Evolutionary conservation across 2,113 vertebrate genomes (phyloP).

Genomic region (Apistogramma diplotaenia): DNA sequence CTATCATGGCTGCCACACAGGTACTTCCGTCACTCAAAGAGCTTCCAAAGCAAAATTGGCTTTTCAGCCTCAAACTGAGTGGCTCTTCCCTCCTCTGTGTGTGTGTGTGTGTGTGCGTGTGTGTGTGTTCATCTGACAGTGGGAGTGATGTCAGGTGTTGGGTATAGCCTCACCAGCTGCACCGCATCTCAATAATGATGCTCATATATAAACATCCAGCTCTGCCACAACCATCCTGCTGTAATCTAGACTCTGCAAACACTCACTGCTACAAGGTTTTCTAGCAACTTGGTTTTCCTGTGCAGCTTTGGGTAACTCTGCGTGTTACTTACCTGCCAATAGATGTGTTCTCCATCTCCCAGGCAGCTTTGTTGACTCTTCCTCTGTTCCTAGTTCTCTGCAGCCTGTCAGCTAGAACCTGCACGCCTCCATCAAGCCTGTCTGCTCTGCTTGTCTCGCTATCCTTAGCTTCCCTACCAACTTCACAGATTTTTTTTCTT

Average conservation of each 20-base stretch:
- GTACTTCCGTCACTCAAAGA: neutral
- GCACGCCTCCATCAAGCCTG: neutral
- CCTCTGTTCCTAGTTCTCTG: neutral
- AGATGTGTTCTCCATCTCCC: neutral
- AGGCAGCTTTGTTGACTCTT: neutral
- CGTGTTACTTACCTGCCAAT: neutral
- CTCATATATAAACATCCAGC: neutral
- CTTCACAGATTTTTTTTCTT: neutral
- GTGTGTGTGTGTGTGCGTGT: neutral
- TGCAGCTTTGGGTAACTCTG: neutral
- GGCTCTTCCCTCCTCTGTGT: neutral
- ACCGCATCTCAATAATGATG: neutral
- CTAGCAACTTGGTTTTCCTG: neutral
- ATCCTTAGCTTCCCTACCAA: neutral
- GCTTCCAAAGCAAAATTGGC: neutral
- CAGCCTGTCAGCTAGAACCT: neutral
- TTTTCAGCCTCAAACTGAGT: neutral
- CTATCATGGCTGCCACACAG: neutral
- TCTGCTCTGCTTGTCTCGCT: neutral
- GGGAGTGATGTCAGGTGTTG: neutral
- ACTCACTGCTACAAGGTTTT: neutral
- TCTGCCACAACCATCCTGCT: neutral
- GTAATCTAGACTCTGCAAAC: neutral
- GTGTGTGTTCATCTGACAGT: neutral
- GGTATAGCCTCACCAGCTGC: neutral